These are phyloP conservation scores for Bacillus rossius DNA, from an alignment of 1,140 invertebrate species.

Conservation along the genomic window DNA sequence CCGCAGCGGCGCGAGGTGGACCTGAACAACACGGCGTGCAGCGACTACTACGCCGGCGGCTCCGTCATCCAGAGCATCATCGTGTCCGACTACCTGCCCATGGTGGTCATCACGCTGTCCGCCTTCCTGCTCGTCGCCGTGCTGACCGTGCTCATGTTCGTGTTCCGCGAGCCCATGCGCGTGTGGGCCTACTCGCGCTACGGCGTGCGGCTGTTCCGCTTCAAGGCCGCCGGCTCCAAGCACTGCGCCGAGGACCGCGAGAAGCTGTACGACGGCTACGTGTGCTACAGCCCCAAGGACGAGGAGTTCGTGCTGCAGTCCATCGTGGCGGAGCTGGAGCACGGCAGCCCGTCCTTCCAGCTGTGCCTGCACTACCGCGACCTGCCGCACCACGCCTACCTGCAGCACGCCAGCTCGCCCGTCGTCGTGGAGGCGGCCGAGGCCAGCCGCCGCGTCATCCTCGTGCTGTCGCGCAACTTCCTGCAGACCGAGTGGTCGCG, in stretches of 20 bases:
- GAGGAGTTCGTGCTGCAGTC: constrained; percentile 83
- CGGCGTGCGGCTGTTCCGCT: constrained; percentile 68
- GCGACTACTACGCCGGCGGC: constrained; percentile 74
- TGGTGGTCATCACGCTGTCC: constrained; percentile 66
- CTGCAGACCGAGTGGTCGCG: constrained; percentile 82
- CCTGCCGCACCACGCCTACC: constrained; percentile 63
- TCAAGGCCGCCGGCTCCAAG: constrained; percentile 41
- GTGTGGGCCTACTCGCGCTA: constrained; percentile 86
- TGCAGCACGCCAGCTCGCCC: constrained; percentile 61
- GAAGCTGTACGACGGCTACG: constrained; percentile 88
- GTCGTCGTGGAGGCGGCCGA: constrained; percentile 82
- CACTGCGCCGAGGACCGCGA: constrained; percentile 64
- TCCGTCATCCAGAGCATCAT: constrained; percentile 78
- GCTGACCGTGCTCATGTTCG: constrained; percentile 68
- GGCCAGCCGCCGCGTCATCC: constrained; percentile 69
- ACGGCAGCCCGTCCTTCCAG: constrained; percentile 61
- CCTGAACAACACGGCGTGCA: constrained; percentile 75
- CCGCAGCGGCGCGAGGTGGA: constrained; percentile 65
- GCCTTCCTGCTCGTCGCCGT: constrained; percentile 67
- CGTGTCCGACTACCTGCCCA: constrained; percentile 77
- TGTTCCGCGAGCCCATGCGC: constrained; percentile 75
- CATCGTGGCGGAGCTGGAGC: constrained; percentile 78
- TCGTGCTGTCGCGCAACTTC: constrained; percentile 78
- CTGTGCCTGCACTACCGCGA: constrained; percentile 85
- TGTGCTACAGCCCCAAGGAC: constrained; percentile 90